Base-by-base conservation (phyloP, 2,888 invertebrate genomes). In the Deilephila porcellus region DNA sequence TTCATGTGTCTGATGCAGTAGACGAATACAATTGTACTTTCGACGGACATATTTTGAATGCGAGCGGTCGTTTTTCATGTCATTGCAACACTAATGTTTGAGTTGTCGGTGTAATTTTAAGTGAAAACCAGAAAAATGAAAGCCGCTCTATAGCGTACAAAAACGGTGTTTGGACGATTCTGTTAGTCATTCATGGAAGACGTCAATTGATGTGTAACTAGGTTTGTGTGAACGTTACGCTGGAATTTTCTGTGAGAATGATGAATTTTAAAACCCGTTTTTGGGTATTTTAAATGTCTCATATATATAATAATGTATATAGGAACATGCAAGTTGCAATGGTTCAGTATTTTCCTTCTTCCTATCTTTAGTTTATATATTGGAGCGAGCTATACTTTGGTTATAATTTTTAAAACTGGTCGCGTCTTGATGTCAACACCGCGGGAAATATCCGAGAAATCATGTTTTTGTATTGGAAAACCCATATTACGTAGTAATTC, bases 1-100 rank as follows among this genome's bases (percentile, higher is more conserved):
- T 93, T 93, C 91, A 93, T 93, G 89, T 89, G 92, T 92, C 91
- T 92, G 86, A 86, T 91, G 87, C 92, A 90, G 88, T 86, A 93
- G 93, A 93, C 92, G 91, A 91, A 94, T 93, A 91, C 88, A 85
- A 92, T 93, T 90, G 87, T 83, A 77, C 77, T 85, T 84, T 81
- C 85, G 85, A 86, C 82, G 82, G 80, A 79, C 76, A 81, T 85
- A 83, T 88, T 86, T 86, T 82, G 77, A 81, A 73, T 81, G 83
- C 80, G 82, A 82, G 79, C 62, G 80, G 75, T 83, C 81, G 80
- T 87, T 86, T 88, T 82, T 85, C 84, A 83, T 82, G 84, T 84
- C 84, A 80, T 74, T 86, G 83, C 84, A 85, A 76, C 79, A 76
- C 74, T 76, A 76, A 75, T 77, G 74, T 74, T 34, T 29, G 62